Evolutionary conservation across 2,797 vertebrate species (phyloP), one percentile per base, ranked within the genome.

Genomic region (Anguilla marmorata): DNA sequence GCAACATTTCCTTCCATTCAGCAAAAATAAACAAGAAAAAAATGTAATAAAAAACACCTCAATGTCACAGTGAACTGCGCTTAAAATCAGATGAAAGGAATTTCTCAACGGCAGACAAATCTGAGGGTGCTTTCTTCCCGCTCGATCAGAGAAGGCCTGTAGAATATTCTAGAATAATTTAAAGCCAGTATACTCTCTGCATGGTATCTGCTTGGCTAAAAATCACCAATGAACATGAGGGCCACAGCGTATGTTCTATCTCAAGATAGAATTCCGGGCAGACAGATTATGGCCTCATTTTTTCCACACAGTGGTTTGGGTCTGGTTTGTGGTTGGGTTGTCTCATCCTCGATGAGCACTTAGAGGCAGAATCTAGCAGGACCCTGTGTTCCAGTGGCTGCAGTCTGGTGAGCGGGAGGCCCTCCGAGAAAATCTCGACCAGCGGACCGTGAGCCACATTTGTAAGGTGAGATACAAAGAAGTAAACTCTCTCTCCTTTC

Each of bases 21-120:
- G 30, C 21, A 87, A 45, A 45, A 16, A 45, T 6, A 24, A 69
- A 69, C 45, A 66, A 74, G 66, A 88, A 88, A 84, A 74, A 60
- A 79, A 63, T 41, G 21, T 63, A 69, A n/a, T 5, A 11, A 87
- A 33, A 0, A 87, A 89, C 86, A 88, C 52, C 9, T 74, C 69
- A 41, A 80, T 1, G 33, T 6, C 76, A 76, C 33, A 7, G 41
- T 21, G 33, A 3, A 48, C 76, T 48, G 74, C 3, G 16, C 74
- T 41, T 6, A 37, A 30, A 37, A 79, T 79, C 33, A 79, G 24
- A 84, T n/a, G 14, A 30, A 54, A 84, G 24, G 27, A 27, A 60
- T 60, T 37, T 37, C 27, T 58, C 8, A 8, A n/a, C 11, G 9
- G 27, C 52, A 85, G 52, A 16, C 6, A 8, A 30, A n/a, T 6